These are phyloP conservation scores for Brachyhypopomus occidentalis DNA, from an alignment of 2,113 vertebrate species.

Conservation along the genomic window DNA sequence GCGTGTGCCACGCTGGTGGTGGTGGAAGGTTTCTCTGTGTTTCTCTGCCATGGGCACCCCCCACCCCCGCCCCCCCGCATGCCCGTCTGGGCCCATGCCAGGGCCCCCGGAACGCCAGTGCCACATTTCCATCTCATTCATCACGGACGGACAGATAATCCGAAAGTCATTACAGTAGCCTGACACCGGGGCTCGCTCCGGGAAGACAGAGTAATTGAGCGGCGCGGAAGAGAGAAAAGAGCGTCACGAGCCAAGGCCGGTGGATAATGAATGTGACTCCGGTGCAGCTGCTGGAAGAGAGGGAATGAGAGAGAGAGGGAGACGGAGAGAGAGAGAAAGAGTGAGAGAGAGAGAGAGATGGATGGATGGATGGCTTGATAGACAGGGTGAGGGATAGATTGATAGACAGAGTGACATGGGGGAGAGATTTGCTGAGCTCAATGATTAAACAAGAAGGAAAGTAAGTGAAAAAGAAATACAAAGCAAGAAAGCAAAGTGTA, in stretches of 20 bases:
- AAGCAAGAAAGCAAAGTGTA: neutral
- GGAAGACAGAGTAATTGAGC: slow-evolving; percentile 87
- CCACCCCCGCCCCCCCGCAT: slow-evolving; percentile 29
- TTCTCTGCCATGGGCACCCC: slow-evolving; percentile 18
- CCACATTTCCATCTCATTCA: slow-evolving; percentile 85
- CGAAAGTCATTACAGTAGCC: slow-evolving; percentile 84
- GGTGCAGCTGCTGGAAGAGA: slow-evolving; percentile 27
- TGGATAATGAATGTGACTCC: slow-evolving; percentile 75
- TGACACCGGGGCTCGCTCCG: slow-evolving; percentile 78
- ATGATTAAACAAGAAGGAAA: slow-evolving; percentile 14
- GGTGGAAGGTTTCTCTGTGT: slow-evolving; percentile 23
- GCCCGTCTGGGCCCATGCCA: slow-evolving; percentile 59
- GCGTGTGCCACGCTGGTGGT: slow-evolving; percentile 33
- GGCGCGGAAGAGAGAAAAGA: slow-evolving; percentile 74
- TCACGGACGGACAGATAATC: slow-evolving; percentile 86
- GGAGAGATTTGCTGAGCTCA: slow-evolving; percentile 11
- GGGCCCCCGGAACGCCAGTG: slow-evolving; percentile 62
- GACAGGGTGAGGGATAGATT: slow-evolving; percentile 22
- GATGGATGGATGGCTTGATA: slow-evolving; percentile 27
- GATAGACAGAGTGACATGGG: neutral
- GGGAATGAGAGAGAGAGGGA: slow-evolving; percentile 44
- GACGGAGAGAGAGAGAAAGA: slow-evolving; percentile 50
- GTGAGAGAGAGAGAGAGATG: neutral
- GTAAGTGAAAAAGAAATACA: slow-evolving; percentile 20
- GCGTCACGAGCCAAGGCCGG: slow-evolving; percentile 75